Percentiles rank a stretch among this genome's conserved stretches.
These are phyloP conservation scores for Hypercompe scribonia DNA, from an alignment of 2,888 invertebrate species.

Conservation along the genomic window DNA sequence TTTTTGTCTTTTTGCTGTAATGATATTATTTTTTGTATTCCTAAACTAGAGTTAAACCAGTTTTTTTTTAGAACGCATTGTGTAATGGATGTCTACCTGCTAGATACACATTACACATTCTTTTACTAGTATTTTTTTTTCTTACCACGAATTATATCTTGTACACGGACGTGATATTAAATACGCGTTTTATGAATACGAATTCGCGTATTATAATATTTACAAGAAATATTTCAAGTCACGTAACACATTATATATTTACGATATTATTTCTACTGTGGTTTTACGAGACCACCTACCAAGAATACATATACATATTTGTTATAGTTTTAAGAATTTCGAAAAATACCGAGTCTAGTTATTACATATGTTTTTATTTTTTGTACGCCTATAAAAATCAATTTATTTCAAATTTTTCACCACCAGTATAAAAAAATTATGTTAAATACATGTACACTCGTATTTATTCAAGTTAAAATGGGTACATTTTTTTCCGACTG, in stretches of 20 bases:
- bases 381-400: too few relatives aligned
- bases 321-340: background rate
- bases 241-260: slow-evolving; percentile 29
- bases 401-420: too few relatives aligned
- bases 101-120: background rate
- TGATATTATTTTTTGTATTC: background rate
- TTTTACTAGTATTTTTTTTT: slow-evolving; percentile 1
- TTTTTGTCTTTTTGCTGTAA: background rate
- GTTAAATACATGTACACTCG: too few relatives aligned
- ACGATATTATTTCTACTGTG: slow-evolving; percentile 1
- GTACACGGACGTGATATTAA: slow-evolving; percentile 2
- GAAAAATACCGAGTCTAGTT: background rate
- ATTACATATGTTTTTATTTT: too few relatives aligned
- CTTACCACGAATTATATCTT: background rate
- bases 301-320: slow-evolving; percentile 2
- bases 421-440: too few relatives aligned
- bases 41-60: background rate
- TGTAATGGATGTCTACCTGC: background rate
- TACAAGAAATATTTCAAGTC: slow-evolving; percentile 32
- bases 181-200: slow-evolving; percentile 18
- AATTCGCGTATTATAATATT: slow-evolving; percentile 12
- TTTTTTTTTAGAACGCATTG: background rate
- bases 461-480: too few relatives aligned
- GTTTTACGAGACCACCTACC: slow-evolving; percentile 19
- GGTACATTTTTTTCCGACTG: too few relatives aligned